These are phyloP conservation scores for Melanostoma mellinum DNA, from an alignment of 2,888 invertebrate genomes.

Conservation along the genomic window DNA sequence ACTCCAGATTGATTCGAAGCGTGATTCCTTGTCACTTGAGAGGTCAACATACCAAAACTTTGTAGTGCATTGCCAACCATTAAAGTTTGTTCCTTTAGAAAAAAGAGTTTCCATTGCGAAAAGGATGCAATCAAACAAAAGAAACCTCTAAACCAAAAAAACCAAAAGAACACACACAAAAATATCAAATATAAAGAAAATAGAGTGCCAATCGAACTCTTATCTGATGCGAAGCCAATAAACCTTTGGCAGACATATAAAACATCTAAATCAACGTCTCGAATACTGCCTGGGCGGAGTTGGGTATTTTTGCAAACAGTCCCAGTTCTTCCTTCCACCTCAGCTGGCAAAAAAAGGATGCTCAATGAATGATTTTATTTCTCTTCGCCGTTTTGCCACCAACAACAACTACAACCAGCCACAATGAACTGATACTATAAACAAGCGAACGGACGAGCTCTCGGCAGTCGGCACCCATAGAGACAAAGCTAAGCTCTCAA, in stretches of 20 bases:
- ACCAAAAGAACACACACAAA: conserved; percentile 11
- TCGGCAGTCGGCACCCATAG: conserved; percentile 7
- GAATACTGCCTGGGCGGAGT: conserved; percentile 57
- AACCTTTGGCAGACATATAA: conserved; percentile 72
- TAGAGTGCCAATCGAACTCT: conserved; percentile 72
- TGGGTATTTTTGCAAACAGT: conserved; percentile 20
- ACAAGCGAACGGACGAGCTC: conserved; percentile 6
- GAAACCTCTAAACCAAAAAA: conserved; percentile 30
- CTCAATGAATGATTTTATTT: conserved; percentile 50
- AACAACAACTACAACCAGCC: conserved; percentile 48
- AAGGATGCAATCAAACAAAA: conserved; percentile 53
- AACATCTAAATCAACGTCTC: conserved; percentile 71
- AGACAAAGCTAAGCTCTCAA: conserved; percentile 1
- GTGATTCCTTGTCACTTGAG: conserved; percentile 38
- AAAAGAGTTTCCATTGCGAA: conserved; percentile 33
- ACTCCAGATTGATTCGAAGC: conserved; percentile 35
- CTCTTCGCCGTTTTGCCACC: conserved; percentile 17
- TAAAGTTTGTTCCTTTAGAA: conserved; percentile 31
- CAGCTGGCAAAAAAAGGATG: not conserved
- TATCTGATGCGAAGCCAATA: conserved; percentile 73
- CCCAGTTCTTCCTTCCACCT: not conserved
- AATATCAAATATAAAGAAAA: conserved; percentile 42
- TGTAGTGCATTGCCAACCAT: conserved; percentile 16
- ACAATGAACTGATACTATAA: conserved; percentile 61
- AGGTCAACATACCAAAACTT: conserved; percentile 61